Conservation (phyloP, 2,797 vertebrate genomes). For the Macrochelys suwanniensis region DNA sequence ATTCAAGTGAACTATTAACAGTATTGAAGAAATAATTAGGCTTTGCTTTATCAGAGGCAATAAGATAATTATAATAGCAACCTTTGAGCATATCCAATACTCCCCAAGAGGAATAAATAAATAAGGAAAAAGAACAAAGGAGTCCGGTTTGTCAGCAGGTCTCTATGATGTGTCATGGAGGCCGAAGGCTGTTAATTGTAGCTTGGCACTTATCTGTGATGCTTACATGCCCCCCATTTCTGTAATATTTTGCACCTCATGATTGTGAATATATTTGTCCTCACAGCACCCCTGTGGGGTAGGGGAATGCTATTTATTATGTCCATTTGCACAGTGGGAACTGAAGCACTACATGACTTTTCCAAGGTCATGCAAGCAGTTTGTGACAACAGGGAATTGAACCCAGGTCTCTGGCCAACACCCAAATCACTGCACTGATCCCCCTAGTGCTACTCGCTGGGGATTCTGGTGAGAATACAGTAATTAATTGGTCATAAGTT, state of each 20-base stretch:
- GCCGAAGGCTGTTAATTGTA: background rate
- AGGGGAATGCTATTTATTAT: background rate
- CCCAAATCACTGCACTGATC: background rate
- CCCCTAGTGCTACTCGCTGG: background rate
- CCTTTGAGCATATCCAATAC: background rate
- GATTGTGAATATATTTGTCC: background rate
- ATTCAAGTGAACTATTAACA: conserved; percentile 23
- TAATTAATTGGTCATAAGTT: background rate
- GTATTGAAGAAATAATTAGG: background rate
- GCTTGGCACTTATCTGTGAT: background rate
- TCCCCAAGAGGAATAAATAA: background rate
- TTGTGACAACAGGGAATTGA: background rate
- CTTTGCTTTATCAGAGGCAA: background rate
- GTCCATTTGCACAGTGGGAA: background rate
- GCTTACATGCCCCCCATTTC: background rate
- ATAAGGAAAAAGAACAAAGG: background rate
- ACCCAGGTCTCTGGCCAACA: background rate
- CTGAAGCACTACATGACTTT: background rate
- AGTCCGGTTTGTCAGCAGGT: background rate
- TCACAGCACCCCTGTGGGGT: background rate
- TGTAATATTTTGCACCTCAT: background rate
- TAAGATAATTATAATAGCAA: background rate
- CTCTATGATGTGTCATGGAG: background rate
- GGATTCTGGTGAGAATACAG: background rate
- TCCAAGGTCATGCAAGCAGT: background rate